Evolutionary conservation across 2,797 vertebrate genomes (phyloP), one percentile per base, ranked within the genome.

Genomic region (Acropternis orthonyx): DNA sequence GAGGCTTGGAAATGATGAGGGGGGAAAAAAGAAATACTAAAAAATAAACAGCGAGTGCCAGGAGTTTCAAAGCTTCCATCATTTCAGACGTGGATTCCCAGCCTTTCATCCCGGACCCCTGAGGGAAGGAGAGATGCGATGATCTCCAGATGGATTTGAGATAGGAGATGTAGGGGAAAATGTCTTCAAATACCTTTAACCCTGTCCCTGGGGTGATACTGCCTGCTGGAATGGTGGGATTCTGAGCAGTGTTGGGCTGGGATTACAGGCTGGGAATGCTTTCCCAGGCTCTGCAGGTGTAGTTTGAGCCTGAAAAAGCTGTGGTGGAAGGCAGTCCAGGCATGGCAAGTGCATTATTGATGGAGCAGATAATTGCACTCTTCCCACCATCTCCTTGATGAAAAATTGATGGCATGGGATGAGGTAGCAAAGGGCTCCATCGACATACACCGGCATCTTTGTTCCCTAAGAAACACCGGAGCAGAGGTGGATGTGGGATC

Each of bases 401-500:
- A 98, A 98, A 98, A 97, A 97, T 97, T 97, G 96, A 98, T 97
- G 93, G 81, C 74, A 24, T 1, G 14, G 89, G 67, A 80, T 0
- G 37, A 71, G 69, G 93, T 62, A 51, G 69, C 11, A 32, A 93
- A 89, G 71, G 52, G 84, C 71, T 78, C 52, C 69, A 20, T 73
- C 6, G 89, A 93, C 94, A 19, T 54, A 48, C 74, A 28, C 67
- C 4, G 12, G 34, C 5, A 23, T 10, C 52, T 80, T 84, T 88
- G 75, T 76, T 85, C 49, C 79, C 62, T 24, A 43, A 20, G 63
- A 55, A 23, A 84, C 28, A 4, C 66, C 9, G 0, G 8, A 16
- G 73, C 69, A 79, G 68, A 73, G 7, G 32, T 0, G 37, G 81
- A 66, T 20, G 36, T 4, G 5, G 91, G 61, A 52, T 20, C 37